Evolutionary conservation across 2,888 invertebrate species (phyloP).

Genomic region (Drosophila monieri): DNA sequence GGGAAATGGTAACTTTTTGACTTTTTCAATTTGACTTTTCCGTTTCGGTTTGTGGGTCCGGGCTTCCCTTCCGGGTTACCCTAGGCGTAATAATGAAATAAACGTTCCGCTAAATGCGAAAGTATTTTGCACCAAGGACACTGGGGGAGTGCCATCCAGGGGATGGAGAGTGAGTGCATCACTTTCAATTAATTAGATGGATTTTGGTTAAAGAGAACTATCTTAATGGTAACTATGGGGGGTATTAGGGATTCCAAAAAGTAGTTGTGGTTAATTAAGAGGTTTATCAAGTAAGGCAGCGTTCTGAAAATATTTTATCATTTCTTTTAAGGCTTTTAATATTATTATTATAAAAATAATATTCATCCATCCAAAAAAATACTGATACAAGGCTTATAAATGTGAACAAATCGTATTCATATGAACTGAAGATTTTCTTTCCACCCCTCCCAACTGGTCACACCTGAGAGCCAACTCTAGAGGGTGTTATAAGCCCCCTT

Average conservation of each 20-base stretch:
- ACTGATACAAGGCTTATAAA: background rate
- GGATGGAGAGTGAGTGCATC: constrained; percentile 12
- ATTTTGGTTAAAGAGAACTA: constrained; percentile 29
- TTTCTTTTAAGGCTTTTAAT: background rate
- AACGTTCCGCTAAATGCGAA: constrained; percentile 82
- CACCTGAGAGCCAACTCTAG: constrained; percentile 62
- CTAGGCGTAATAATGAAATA: constrained; percentile 81
- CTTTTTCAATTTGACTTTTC: constrained; percentile 77
- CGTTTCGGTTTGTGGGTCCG: constrained; percentile 23
- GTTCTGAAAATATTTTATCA: background rate
- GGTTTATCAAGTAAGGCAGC: background rate
- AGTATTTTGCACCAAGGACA: constrained; percentile 60
- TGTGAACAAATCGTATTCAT: constrained; percentile 50
- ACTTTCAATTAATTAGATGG: constrained; percentile 69
- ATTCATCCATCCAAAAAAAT: background rate
- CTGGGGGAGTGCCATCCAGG: background rate
- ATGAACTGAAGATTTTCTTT: constrained; percentile 51
- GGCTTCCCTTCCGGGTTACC: constrained; percentile 26
- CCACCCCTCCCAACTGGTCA: constrained; percentile 37
- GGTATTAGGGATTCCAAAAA: background rate
- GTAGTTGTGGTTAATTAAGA: background rate
- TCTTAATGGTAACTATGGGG: background rate
- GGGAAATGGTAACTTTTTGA: constrained; percentile 61
- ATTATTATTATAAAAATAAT: background rate
- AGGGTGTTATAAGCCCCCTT: constrained; percentile 14